A percentile compares a stretch with the other conserved stretches of the same genome.
phyloP scores from a whole-genome alignment of 1,140 invertebrate genomes.

The Drosophila ogumai region DNA sequence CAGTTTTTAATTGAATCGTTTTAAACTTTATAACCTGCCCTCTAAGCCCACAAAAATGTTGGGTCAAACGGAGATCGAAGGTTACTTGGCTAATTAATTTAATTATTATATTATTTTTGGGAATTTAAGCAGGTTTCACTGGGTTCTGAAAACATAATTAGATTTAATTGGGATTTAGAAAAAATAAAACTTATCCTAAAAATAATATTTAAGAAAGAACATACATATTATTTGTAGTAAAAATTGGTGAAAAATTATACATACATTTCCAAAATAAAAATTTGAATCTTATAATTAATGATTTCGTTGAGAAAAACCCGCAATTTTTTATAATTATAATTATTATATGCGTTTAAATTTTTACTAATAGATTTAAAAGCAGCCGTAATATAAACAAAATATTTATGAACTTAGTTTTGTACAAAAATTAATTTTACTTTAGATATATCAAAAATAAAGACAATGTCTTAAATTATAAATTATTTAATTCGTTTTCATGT shows the following conservation, averaged over 20 bases:
- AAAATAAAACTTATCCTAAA: too few species aligned
- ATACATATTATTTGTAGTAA: neutral
- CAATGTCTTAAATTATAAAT: too few species aligned
- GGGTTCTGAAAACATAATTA: neutral
- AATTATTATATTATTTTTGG: neutral
- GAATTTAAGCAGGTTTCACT: neutral
- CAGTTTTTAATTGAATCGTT: slow-evolving; percentile 5
- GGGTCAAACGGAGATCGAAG: neutral
- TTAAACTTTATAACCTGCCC: neutral
- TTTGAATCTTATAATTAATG: too few species aligned
- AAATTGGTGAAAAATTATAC: neutral
- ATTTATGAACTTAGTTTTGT: too few species aligned
- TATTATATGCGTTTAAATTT: too few species aligned
- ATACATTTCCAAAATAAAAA: neutral
- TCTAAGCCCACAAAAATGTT: slow-evolving; percentile 4
- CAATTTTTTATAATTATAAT: too few species aligned
- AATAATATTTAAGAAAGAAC: neutral
- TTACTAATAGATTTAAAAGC: too few species aligned
- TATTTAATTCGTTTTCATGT: too few species aligned
- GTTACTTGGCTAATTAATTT: slow-evolving; percentile 8
- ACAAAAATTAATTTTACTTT: too few species aligned
- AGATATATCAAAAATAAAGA: too few species aligned
- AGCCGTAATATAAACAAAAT: too few species aligned
- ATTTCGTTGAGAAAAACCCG: too few species aligned
- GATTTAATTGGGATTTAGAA: neutral